Evolutionary conservation across 2,888 invertebrate species (phyloP).

Genomic region (Hesperia comma): DNA sequence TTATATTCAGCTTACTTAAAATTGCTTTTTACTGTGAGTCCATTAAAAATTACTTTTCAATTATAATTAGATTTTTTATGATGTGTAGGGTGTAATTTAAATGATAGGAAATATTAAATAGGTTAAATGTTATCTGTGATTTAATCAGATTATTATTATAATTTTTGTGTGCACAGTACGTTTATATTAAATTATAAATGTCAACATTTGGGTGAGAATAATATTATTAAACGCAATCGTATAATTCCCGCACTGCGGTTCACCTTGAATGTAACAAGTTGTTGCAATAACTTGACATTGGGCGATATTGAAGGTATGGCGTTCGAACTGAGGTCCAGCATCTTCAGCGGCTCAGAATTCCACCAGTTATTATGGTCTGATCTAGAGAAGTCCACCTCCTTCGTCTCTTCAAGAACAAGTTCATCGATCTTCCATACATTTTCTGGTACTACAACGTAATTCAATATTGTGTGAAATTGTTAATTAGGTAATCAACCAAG

Average conservation of each 20-base stretch:
- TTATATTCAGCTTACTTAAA: no score
- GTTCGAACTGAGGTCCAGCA: slow-evolving; percentile 91
- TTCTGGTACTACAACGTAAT: slow-evolving; percentile 84
- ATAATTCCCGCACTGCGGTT: slow-evolving; percentile 46
- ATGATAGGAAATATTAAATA: no score
- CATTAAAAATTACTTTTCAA: no score
- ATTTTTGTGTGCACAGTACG: no score
- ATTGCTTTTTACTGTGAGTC: no score
- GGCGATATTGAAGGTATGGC: slow-evolving; percentile 85
- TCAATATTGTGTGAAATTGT: no score
- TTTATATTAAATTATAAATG: no score
- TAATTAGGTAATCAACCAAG: no score
- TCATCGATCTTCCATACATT: slow-evolving; percentile 90
- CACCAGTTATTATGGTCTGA: slow-evolving; percentile 89
- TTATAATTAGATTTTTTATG: no score
- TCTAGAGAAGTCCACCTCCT: slow-evolving; percentile 85
- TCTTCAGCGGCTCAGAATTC: slow-evolving; percentile 90
- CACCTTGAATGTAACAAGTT: slow-evolving; percentile 89
- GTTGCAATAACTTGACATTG: slow-evolving; percentile 86
- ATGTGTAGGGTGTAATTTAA: no score
- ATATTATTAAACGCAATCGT: slow-evolving; percentile 7
- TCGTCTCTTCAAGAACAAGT: slow-evolving; percentile 84
- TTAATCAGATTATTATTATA: no score
- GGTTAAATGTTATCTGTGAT: no score
- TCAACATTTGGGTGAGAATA: background rate